phyloP scores from a whole-genome alignment of 2,113 vertebrate genomes.

The Caloenas nicobarica region DNA sequence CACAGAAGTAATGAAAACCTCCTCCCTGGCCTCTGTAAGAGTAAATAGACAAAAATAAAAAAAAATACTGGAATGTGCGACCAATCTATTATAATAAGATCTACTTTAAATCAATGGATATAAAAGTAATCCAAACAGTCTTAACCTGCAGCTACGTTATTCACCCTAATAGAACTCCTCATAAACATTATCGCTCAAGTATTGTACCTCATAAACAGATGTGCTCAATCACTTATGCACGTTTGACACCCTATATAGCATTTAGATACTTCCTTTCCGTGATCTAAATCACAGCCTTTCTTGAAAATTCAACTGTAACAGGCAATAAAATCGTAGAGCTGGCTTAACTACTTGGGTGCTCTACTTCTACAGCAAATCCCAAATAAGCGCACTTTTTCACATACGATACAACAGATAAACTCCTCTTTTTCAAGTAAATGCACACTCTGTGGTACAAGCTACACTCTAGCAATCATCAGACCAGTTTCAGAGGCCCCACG shows the following conservation, averaged over 20 bases:
- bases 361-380: slow-evolving; percentile 3
- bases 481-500: not conserved
- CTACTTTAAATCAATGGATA: not conserved
- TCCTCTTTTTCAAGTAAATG: not conserved
- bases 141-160: slow-evolving; percentile 26
- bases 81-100: not conserved
- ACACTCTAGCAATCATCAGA: not conserved
- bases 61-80: not conserved
- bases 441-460: not conserved
- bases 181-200: slow-evolving; percentile 29
- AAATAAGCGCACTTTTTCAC: not conserved
- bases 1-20: not conserved
- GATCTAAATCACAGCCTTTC: slow-evolving; percentile 39
- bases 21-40: not conserved
- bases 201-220: slow-evolving; percentile 48
- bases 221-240: slow-evolving; percentile 13
- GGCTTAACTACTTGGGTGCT: not conserved
- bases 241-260: not conserved
- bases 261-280: slow-evolving; percentile 45
- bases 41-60: slow-evolving; percentile 13
- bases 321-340: slow-evolving; percentile 17
- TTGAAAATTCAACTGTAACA: slow-evolving; percentile 43
- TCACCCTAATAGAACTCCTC: slow-evolving; percentile 18
- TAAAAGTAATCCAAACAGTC: not conserved
- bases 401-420: not conserved